phyloP scores from a whole-genome alignment of 2,888 invertebrate genomes.

The Candidula unifasciata region DNA sequence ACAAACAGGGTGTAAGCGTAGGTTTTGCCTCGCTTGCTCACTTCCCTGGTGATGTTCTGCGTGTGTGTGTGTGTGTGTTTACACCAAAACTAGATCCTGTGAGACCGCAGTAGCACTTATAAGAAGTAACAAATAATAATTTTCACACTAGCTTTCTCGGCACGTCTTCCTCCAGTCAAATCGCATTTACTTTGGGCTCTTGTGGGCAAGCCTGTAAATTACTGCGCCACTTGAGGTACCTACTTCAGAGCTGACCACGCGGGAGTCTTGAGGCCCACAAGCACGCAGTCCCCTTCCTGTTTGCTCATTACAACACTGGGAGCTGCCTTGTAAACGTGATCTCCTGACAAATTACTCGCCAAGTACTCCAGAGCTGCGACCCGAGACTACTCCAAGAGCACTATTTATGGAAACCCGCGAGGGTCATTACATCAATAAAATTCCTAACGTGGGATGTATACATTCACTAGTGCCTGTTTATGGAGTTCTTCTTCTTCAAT shows the following conservation, averaged over 20 bases:
- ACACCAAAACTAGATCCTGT: no score
- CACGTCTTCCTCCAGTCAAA: neutral
- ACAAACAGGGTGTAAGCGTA: no score
- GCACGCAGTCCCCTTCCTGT: neutral
- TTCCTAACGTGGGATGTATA: no score
- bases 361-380: neutral
- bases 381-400: slow-evolving; percentile 2
- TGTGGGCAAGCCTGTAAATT: neutral
- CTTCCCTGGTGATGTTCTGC: no score
- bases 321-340: neutral
- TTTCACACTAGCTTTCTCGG: no score
- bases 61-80: no score
- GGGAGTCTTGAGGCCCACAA: neutral
- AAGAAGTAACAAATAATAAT: no score
- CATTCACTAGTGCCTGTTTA: no score
- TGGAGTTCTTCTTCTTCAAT: no score
- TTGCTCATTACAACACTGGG: slow-evolving; percentile 6
- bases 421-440: neutral
- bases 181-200: neutral
- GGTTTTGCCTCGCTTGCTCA: no score
- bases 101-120: no score
- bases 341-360: slow-evolving; percentile 31
- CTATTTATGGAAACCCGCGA: neutral
- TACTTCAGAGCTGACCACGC: slow-evolving; percentile 23
- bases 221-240: slow-evolving; percentile 6